Evolutionary conservation across 2,888 invertebrate species (phyloP), one percentile per base, ranked within the genome.

Genomic region (Volucella bombylans): DNA sequence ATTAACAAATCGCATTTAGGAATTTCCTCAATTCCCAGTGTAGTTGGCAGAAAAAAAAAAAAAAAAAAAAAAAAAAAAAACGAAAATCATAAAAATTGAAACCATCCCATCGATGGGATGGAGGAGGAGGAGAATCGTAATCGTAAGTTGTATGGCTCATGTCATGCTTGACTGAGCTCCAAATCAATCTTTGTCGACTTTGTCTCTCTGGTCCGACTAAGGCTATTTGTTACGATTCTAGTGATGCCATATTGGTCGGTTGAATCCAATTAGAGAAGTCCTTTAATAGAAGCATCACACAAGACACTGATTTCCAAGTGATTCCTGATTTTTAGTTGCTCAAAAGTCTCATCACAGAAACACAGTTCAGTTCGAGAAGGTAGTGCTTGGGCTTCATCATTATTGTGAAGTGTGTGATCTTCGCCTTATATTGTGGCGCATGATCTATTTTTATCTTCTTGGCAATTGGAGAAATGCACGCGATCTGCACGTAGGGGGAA

Each of bases 231-330:
- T 67, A 72, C 82, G 62, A 78, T 78, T 78, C 67, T 50, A 14
- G 15, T 49, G 69, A 54, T 47, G 41, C 83, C 83, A 80, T 83
- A 80, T 67, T 45, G 47, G 80, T 82, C 68, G 73, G 31, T 4
- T 69, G 61, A 50, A 81, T 68, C 85, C 85, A 85, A 85, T 85
- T 85, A 85, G 85, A 81, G 61, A 77, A 77, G 81, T 81, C 85
- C 85, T 81, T 85, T 81, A 54, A 64, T 57, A 69, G 67, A 81
- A 72, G 45, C 57, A 61, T 64, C 69, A 59, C 52, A 45, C 31
- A 31, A 31, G 38, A 50, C n/a, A n/a, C 54, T 50, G 54, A n/a
- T 50, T 15, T 45, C 76, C 39, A 45, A 45, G 55, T 55, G 54
- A 31, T 14, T 38, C 1, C n/a, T 54, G 47, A 68, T 55, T 45